phyloP scores from a whole-genome alignment of 2,113 vertebrate species.

The Camelus dromedarius region DNA sequence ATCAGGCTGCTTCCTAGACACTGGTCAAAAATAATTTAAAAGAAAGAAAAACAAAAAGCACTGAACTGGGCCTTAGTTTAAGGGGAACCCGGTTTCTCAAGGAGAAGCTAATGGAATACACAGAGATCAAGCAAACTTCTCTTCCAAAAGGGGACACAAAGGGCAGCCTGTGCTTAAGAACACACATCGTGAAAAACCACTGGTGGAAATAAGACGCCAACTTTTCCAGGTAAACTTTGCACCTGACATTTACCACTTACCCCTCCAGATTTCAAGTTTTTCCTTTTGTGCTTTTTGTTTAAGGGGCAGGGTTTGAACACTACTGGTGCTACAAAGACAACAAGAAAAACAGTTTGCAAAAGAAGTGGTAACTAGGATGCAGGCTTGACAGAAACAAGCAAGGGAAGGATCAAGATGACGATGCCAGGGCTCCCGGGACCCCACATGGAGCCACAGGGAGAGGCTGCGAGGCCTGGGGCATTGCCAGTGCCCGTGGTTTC shows the following conservation, averaged over 20 bases:
- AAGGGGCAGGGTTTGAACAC: not conserved
- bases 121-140: conserved; percentile 72
- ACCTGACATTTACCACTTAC: conserved; percentile 81
- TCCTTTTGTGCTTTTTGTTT: conserved; percentile 72
- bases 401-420: not conserved
- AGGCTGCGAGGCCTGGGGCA: not conserved
- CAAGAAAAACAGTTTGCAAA: conserved; percentile 26
- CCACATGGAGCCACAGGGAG: not conserved
- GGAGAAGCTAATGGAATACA: conserved; percentile 65
- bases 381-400: conserved; percentile 2
- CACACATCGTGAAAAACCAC: conserved; percentile 84
- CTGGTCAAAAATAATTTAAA: not conserved
- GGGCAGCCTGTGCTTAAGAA: conserved; percentile 73
- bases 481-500: not conserved
- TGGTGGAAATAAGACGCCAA: conserved; percentile 81
- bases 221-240: conserved; percentile 81
- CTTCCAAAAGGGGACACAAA: conserved; percentile 59
- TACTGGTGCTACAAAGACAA: conserved; percentile 32
- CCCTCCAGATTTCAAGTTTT: conserved; percentile 25
- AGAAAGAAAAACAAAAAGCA: not conserved
- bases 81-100: not conserved
- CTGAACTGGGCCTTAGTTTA: not conserved
- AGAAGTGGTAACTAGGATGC: not conserved
- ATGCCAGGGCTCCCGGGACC: not conserved
- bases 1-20: not conserved